Evolutionary conservation across 2,888 invertebrate genomes (phyloP).

Genomic region (Drosophila neotestacea): DNA sequence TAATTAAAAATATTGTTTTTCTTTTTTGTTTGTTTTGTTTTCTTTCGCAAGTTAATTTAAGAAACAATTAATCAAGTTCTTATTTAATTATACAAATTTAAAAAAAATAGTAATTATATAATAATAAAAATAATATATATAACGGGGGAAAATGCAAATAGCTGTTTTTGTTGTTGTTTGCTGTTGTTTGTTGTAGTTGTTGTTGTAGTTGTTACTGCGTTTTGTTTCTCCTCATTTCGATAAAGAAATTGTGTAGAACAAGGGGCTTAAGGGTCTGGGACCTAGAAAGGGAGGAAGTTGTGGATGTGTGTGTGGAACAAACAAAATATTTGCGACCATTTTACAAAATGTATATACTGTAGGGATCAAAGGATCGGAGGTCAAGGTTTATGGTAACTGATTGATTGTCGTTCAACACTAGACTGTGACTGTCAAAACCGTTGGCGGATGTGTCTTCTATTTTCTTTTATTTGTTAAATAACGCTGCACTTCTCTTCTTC

Average conservation of each 20-base stretch:
- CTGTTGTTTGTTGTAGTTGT: slow-evolving; percentile 9
- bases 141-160: slow-evolving; percentile 76
- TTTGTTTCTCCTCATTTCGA: slow-evolving; percentile 36
- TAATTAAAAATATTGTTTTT: slow-evolving; percentile 62
- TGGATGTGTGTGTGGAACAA: slow-evolving; percentile 2
- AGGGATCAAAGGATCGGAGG: neutral
- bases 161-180: slow-evolving; percentile 39
- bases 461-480: slow-evolving; percentile 22
- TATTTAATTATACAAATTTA: slow-evolving; percentile 78
- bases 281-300: neutral
- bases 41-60: slow-evolving; percentile 68
- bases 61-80: slow-evolving; percentile 75
- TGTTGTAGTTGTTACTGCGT: slow-evolving; percentile 22
- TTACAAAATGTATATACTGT: slow-evolving; percentile 24
- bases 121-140: slow-evolving; percentile 79
- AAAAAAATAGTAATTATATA: slow-evolving; percentile 79
- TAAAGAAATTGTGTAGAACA: slow-evolving; percentile 27
- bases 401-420: slow-evolving; percentile 47
- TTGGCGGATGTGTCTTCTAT: slow-evolving; percentile 39
- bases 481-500: slow-evolving; percentile 45
- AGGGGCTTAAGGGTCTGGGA: neutral
- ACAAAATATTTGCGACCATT: slow-evolving; percentile 42
- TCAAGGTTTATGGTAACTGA: slow-evolving; percentile 1
- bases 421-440: slow-evolving; percentile 43
- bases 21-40: slow-evolving; percentile 51